These are phyloP conservation scores for Philaethria dido DNA, from an alignment of 2,888 invertebrate species.

Conservation along the genomic window DNA sequence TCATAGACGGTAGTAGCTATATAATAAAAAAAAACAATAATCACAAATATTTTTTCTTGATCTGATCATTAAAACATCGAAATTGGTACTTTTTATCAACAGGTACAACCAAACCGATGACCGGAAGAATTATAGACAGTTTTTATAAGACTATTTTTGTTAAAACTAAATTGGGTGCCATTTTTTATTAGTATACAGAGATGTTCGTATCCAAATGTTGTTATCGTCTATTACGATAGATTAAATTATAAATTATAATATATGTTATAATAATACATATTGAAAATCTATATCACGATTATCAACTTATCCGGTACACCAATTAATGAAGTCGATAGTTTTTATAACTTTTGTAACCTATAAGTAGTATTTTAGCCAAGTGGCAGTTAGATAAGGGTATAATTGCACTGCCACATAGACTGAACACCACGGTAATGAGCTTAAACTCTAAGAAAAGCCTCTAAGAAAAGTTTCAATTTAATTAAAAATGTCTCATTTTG, in stretches of 20 bases:
- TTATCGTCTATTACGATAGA: background rate
- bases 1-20: background rate
- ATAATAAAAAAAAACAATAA: background rate
- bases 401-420: too few relatives aligned
- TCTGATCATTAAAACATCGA: background rate
- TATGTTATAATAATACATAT: background rate
- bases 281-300: background rate
- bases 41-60: background rate
- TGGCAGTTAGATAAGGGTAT: too few relatives aligned
- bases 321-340: background rate
- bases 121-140: background rate
- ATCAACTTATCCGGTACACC: background rate
- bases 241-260: background rate
- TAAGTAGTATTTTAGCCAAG: too few relatives aligned
- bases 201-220: background rate
- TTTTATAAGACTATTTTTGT: constrained; percentile 1
- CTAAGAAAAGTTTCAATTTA: too few relatives aligned
- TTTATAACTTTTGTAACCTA: background rate
- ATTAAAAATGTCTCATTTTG: too few relatives aligned
- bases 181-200: constrained; percentile 1
- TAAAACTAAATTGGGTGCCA: constrained; percentile 1
- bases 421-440: too few relatives aligned
- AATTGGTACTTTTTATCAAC: background rate
- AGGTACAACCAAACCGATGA: background rate
- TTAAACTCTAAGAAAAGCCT: too few relatives aligned